Evolutionary conservation across 2,113 vertebrate genomes (phyloP).

Genomic region (Rhea americana): DNA sequence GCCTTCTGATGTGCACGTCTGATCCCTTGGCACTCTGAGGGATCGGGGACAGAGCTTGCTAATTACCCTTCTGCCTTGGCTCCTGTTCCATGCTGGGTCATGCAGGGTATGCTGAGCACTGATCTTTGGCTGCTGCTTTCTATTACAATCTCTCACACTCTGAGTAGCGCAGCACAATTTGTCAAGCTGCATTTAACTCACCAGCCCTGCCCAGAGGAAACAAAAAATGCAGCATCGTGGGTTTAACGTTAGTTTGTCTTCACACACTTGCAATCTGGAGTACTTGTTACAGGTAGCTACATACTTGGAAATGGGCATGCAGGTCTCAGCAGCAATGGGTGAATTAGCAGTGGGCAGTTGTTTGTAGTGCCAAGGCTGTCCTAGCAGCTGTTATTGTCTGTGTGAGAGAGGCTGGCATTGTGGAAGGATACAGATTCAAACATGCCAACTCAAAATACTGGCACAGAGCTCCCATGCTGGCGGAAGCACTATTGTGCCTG

Average conservation of each 20-base stretch:
- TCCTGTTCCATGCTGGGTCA: background rate
- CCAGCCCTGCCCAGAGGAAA: background rate
- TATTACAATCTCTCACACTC: background rate
- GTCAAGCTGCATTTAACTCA: background rate
- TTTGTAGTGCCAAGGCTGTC: background rate
- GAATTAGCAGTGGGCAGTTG: background rate
- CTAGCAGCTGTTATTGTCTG: background rate
- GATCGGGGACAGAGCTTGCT: background rate
- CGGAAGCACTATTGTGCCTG: constrained; percentile 6
- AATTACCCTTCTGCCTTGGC: background rate
- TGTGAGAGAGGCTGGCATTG: background rate
- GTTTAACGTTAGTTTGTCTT: background rate
- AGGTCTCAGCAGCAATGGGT: background rate
- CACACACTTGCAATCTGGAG: fast-evolving
- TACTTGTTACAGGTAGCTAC: fast-evolving
- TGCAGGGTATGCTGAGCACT: background rate
- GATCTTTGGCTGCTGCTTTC: background rate
- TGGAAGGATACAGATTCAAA: background rate
- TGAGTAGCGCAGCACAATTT: background rate
- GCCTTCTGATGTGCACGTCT: background rate
- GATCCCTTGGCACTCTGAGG: background rate
- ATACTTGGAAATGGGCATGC: fast-evolving
- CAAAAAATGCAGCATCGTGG: background rate
- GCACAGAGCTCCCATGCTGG: background rate
- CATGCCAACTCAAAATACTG: background rate